Base-by-base conservation (phyloP, 1,140 invertebrate genomes). In the Ostrea edulis region DNA sequence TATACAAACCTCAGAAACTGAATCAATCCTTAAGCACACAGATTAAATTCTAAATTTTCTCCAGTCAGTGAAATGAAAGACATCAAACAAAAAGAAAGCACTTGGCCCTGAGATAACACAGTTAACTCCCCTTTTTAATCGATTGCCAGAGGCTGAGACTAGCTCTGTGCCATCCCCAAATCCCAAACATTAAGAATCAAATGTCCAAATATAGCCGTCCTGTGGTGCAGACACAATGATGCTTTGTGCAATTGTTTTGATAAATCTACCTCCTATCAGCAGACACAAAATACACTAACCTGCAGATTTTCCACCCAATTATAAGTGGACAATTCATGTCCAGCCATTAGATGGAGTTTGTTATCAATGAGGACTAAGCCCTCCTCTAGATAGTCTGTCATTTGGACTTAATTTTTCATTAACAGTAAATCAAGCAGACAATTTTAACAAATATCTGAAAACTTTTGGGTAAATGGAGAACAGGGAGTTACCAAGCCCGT, bases 381-480 rank as follows among this genome's bases (percentile, higher is more conserved):
- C 25, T 77, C 68, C 12, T 77, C 68, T 29, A 77, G 68, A 77
- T 12, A 25, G 29, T 25, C 68, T 77, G 68, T 77, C 68, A 77
- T 29, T 77, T 35, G 11, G 68, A 77, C 68, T 77, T 77, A 77
- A 77, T 77, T 77, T 44, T 77, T 77, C 68, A 77, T 77, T 77
- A 77, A 77, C 68, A 77, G 68, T 77, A 77, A 77, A 77, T 77
- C 68, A 77, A 35, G 68, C 68, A 77, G 68, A 25, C 68, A 29
- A 77, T 77, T 77, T 77, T 77, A 77, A 77, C 68, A 77, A 77
- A 77, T 77, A 77, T 77, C 68, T 77, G 68, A 77, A 77, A 77
- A 77, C 68, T 77, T 25, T 25, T 77, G 25, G 68, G 14, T 77
- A 29, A 77, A 77, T 77, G 68, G 25, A 11, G 68, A 22, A 77